These are phyloP conservation scores for Zeuzera pyrina DNA, from an alignment of 2,888 invertebrate species.

Conservation along the genomic window DNA sequence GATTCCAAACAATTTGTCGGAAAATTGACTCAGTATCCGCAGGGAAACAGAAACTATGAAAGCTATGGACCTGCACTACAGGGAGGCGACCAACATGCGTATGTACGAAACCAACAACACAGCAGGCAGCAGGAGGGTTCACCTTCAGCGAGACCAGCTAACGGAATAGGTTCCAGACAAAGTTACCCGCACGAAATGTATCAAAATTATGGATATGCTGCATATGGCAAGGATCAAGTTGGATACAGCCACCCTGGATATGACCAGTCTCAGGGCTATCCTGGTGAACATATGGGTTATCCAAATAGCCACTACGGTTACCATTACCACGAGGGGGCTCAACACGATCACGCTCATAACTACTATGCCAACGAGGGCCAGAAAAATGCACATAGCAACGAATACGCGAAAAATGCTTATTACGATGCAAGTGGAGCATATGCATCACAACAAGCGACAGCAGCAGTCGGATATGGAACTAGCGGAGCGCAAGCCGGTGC, in stretches of 20 bases:
- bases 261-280: conserved; percentile 58
- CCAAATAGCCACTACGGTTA: conserved; percentile 65
- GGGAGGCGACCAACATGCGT: conserved; percentile 56
- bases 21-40: conserved; percentile 58
- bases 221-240: conserved; percentile 66
- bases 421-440: conserved; percentile 54
- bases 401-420: conserved; percentile 68
- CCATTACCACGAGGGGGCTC: conserved; percentile 61
- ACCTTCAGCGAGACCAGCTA: conserved; percentile 43
- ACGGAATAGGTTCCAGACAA: conserved; percentile 52
- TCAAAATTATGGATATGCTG: conserved; percentile 67
- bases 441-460: conserved; percentile 42
- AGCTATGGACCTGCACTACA: conserved; percentile 44
- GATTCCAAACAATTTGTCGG: conserved; percentile 64
- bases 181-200: conserved; percentile 65
- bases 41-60: conserved; percentile 54
- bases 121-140: conserved; percentile 47
- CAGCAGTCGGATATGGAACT: conserved; percentile 25
- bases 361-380: conserved; percentile 65
- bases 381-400: conserved; percentile 58
- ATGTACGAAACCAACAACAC: conserved; percentile 56
- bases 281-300: conserved; percentile 56
- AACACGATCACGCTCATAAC: conserved; percentile 54
- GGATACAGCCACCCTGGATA: conserved; percentile 74
- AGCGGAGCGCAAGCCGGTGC: conserved; percentile 35